Evolutionary conservation across 1,140 invertebrate genomes (phyloP).

Genomic region (Vanessa atalanta): DNA sequence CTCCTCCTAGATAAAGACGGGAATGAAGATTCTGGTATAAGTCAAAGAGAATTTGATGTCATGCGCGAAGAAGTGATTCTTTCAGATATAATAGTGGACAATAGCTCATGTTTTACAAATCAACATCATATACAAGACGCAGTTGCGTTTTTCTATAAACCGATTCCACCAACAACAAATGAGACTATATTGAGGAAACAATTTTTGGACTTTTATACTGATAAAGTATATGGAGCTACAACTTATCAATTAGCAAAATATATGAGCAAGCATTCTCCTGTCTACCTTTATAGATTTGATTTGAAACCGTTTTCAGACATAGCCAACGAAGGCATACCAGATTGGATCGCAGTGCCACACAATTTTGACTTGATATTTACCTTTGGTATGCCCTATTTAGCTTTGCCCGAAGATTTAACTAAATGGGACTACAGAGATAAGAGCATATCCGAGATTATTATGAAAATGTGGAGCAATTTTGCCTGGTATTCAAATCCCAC

Average conservation of each 20-base stretch:
- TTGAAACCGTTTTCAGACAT: slow-evolving; percentile 85
- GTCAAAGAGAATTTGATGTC: slow-evolving; percentile 81
- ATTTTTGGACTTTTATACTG: slow-evolving; percentile 86
- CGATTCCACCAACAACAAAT: slow-evolving; percentile 83
- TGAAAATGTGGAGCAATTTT: slow-evolving; percentile 89
- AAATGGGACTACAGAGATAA: slow-evolving; percentile 89
- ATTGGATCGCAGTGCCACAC: slow-evolving; percentile 89
- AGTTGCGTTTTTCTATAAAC: slow-evolving; percentile 87
- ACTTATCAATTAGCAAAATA: slow-evolving; percentile 84
- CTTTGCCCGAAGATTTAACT: slow-evolving; percentile 74
- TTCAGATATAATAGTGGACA: slow-evolving; percentile 82
- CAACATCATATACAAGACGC: slow-evolving; percentile 87
- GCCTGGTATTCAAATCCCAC: slow-evolving; percentile 87
- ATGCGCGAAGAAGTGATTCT: slow-evolving; percentile 83
- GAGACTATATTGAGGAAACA: slow-evolving; percentile 81
- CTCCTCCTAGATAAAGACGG: slow-evolving; percentile 82
- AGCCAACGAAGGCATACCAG: slow-evolving; percentile 83
- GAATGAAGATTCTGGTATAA: slow-evolving; percentile 73
- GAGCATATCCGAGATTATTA: slow-evolving; percentile 87
- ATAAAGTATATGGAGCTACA: slow-evolving; percentile 87
- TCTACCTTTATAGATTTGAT: slow-evolving; percentile 88
- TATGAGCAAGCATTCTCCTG: slow-evolving; percentile 81
- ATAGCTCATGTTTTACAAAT: slow-evolving; percentile 85
- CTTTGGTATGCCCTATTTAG: slow-evolving; percentile 88
- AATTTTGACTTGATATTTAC: slow-evolving; percentile 89